Evolutionary conservation across 2,888 invertebrate species (phyloP), one percentile per base, ranked within the genome.

Genomic region (Gerris lacustris): DNA sequence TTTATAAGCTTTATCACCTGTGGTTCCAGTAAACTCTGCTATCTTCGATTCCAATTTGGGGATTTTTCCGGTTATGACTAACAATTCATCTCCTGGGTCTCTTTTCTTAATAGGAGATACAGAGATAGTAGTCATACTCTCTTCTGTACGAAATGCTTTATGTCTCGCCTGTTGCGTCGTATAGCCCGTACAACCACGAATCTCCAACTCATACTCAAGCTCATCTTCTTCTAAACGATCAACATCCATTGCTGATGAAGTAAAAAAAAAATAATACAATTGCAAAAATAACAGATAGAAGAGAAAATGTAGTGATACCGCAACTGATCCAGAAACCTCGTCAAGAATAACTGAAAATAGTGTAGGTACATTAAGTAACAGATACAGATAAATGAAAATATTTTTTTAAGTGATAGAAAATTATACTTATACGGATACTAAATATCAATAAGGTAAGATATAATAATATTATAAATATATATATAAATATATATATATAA

Each of bases 191-290:
- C 55, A 55, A 9, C 55, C 55, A 55, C 55, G 55, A 11, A 55
- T 55, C 55, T 55, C 55, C 15, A 55, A 55, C 55, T 55, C 55
- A 55, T 55, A 55, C 55, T 55, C 55, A 55, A 55, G 55, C 55
- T 55, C 55, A 55, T 55, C 15, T 55, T 55, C 55, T 55, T 55
- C 55, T 55, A 55, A 55, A 55, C 55, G 55, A 55, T 55, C 55
- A 55, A 55, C 55, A 55, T 55, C 55, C 55, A 55, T 55, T 55
- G 55, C 55, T 55, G 55, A 55, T 2, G 55, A 55, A 55, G 2
- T 15, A 55, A 55, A 55, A 5, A 2, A 55, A 55, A 55, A 55
- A 55, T 55, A 55, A 55, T 55, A n/a, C n/a, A n/a, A n/a, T n/a
- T n/a, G n/a, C n/a, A n/a, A n/a, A n/a, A n/a, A n/a, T n/a, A n/a